Percentiles rank a stretch among this genome's conserved stretches.
Evolutionary conservation across 2,888 invertebrate genomes (phyloP).

Genomic region (Troides helena): DNA sequence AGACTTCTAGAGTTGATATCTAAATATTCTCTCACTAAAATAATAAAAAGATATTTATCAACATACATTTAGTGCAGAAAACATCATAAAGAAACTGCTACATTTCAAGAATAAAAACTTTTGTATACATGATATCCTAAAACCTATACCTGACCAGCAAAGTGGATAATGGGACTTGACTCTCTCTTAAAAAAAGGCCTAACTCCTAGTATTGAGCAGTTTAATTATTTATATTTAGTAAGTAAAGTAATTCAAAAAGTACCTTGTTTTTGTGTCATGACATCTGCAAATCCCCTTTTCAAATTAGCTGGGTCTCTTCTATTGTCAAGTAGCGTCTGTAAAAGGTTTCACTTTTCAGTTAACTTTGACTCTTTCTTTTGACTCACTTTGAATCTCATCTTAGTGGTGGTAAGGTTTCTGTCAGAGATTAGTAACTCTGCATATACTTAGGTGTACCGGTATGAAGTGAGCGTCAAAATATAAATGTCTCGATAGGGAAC

Average conservation of each 20-base stretch:
- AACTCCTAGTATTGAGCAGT: not conserved
- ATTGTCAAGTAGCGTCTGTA: slow-evolving; percentile 84
- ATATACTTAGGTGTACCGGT: too few species aligned
- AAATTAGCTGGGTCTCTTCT: slow-evolving; percentile 86
- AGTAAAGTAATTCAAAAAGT: slow-evolving; percentile 29
- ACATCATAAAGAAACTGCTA: not conserved
- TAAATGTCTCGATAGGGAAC: too few species aligned
- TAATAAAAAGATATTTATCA: slow-evolving; percentile 18
- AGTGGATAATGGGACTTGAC: too few species aligned
- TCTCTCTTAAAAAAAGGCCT: too few species aligned
- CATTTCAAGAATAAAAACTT: not conserved
- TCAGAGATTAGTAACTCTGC: too few species aligned
- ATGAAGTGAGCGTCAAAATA: too few species aligned
- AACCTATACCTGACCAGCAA: too few species aligned
- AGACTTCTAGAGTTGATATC: slow-evolving; percentile 79
- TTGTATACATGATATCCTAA: too few species aligned
- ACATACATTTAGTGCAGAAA: not conserved
- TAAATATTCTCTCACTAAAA: slow-evolving; percentile 86
- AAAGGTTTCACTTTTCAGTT: not conserved
- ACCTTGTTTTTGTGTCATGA: slow-evolving; percentile 91
- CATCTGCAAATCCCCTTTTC: slow-evolving; percentile 84
- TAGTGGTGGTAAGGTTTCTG: too few species aligned
- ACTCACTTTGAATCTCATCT: too few species aligned
- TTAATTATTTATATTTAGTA: not conserved
- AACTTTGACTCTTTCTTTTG: too few species aligned